Evolutionary conservation across 30 jellyfish, hydroid and myxozoan genomes (phyloP), one percentile per base, ranked within the genome.

Genomic region (Sanderia malayensis): DNA sequence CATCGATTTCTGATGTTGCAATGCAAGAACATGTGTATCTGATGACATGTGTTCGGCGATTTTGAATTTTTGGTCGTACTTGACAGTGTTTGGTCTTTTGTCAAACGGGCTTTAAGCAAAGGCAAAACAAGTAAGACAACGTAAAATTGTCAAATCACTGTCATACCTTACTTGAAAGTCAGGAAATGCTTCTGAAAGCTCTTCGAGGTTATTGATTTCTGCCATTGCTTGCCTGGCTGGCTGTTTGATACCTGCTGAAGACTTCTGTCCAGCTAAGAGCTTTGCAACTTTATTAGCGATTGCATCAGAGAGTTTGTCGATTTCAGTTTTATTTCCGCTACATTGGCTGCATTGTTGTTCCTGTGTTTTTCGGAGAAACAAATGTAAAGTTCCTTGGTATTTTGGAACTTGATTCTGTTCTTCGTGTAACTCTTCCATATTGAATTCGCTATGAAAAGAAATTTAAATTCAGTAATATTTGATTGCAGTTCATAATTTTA

Each of bases 1-100:
- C 17, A 52, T 45, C 21, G 71, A 33, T 33, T 55, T 71, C 49
- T 52, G 31, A 71, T 55, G 68, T n/a, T 30, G 66, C 37, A 46
- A 30, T 41, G 80, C 80, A 17, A 11, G 68, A 21, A 46, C 37
- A 37, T 68, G 80, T 41, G 67, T 68, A 30, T 68, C 80, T 17
- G 46, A 41, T 26, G 80, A 44, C 31, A 68, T 26, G 67, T 68
- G 80, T 20, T 31, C 67, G 13, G 67, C 7, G 20, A 68, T 18
- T 26, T 68, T 44, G 13, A 22, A 44, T 46, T 68, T 37, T 46
- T 68, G 66, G 67, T 68, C 70, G 44, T 68, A 68, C 80, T 15
- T 41, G 8, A 41, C 55, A 6, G 8, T 41, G 55, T 15, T 41
- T 41, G 55, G 15, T 41, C 55, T 41, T 15, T 41, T 41, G 55